Conservation (phyloP, 1,140 invertebrate genomes). For the Coenobita brevimanus region DNA sequence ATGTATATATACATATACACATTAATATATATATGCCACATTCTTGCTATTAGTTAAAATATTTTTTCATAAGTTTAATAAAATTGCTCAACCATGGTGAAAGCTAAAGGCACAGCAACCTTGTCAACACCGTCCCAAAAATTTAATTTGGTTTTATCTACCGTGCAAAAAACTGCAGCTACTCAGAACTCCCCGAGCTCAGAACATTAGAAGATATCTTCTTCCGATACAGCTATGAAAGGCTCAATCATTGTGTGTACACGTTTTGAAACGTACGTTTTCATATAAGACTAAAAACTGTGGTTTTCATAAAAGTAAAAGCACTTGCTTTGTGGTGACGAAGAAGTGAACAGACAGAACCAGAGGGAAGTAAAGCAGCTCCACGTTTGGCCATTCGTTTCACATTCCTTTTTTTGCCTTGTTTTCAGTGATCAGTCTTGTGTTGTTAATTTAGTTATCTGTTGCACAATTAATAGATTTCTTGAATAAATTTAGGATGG, state of each 20-base stretch:
- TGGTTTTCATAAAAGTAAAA: conserved; percentile 16
- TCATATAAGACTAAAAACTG: conserved; percentile 27
- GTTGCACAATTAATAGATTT: too few species aligned
- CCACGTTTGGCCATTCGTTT: too few species aligned
- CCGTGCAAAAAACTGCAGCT: conserved; percentile 12
- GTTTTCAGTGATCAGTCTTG: too few species aligned
- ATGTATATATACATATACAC: conserved; percentile 50
- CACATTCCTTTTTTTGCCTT: too few species aligned
- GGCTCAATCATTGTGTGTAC: conserved; percentile 40
- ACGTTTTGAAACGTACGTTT: conserved; percentile 25
- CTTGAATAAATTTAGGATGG: too few species aligned
- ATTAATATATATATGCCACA: conserved; percentile 46
- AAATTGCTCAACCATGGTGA: conserved; percentile 38
- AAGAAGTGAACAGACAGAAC: neutral
- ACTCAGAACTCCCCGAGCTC: conserved; percentile 37
- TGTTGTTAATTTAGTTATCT: conserved; percentile 17
- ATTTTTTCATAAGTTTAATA: neutral
- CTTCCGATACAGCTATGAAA: conserved; percentile 48
- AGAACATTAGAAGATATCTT: conserved; percentile 7
- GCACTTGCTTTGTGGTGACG: conserved; percentile 30
- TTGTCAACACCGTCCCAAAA: conserved; percentile 45
- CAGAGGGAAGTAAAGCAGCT: neutral
- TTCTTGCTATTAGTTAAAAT: neutral
- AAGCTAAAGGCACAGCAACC: conserved; percentile 57
- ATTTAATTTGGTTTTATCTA: conserved; percentile 5